phyloP scores from a whole-genome alignment of 1,140 invertebrate species.

The Sitobion miscanthi region DNA sequence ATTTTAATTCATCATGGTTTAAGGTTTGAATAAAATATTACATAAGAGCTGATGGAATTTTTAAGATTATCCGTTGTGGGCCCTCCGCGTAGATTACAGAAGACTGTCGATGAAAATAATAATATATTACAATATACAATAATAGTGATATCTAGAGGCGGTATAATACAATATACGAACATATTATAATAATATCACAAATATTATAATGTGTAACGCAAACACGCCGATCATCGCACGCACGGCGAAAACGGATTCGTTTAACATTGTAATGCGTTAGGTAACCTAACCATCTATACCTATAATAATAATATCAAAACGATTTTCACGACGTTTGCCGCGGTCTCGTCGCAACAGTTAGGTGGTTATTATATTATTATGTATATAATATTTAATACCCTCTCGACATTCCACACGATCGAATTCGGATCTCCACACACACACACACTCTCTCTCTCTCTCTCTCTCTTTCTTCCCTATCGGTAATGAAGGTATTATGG shows the following conservation, averaged over 20 bases:
- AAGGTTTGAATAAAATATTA: background rate
- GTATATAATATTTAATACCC: background rate
- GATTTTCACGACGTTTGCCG: background rate
- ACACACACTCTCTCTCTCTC: background rate
- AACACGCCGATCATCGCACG: background rate
- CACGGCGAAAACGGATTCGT: background rate
- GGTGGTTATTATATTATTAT: background rate
- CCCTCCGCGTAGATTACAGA: too few relatives aligned
- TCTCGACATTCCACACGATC: background rate
- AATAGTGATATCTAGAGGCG: background rate
- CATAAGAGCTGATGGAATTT: background rate
- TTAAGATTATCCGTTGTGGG: background rate
- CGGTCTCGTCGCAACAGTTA: background rate
- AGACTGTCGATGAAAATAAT: background rate
- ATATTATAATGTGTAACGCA: background rate
- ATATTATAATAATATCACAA: background rate
- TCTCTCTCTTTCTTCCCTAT: too few relatives aligned
- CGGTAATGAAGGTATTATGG: conserved; percentile 8
- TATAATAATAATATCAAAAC: background rate
- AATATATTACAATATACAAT: background rate
- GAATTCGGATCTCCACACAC: background rate
- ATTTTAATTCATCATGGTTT: background rate
- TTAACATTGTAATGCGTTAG: background rate
- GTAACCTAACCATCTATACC: too few relatives aligned
- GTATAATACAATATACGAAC: background rate